phyloP scores from a whole-genome alignment of 2,888 invertebrate species.

The Colletes collaris region DNA sequence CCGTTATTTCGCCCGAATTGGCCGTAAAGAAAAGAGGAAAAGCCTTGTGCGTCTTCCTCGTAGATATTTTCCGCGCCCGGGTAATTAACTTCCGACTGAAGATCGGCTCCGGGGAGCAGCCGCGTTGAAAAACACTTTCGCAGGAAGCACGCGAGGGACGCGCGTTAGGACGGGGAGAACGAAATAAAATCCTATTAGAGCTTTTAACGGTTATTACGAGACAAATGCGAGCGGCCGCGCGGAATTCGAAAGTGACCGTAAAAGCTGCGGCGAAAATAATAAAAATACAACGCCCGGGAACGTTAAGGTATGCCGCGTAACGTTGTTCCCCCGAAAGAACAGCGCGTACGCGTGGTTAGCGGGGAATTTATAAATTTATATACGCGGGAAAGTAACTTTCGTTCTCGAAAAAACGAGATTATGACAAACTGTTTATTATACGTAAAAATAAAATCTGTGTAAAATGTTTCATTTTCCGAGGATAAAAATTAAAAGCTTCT shows the following conservation, averaged over 20 bases:
- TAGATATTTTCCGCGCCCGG: constrained; percentile 30
- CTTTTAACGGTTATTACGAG: constrained; percentile 40
- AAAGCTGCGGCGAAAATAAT: constrained; percentile 8
- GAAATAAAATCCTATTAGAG: constrained; percentile 18
- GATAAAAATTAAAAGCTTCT: too few species aligned
- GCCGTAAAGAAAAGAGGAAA: constrained; percentile 40
- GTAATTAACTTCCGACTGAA: constrained; percentile 47
- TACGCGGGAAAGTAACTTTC: too few species aligned
- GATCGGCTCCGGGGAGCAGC: constrained; percentile 1
- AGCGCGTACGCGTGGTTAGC: neutral
- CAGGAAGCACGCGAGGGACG: constrained; percentile 8
- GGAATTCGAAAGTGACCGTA: constrained; percentile 18
- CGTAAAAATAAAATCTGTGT: too few species aligned
- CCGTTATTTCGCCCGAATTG: constrained; percentile 48
- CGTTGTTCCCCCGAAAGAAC: neutral
- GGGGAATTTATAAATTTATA: neutral
- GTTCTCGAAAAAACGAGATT: too few species aligned
- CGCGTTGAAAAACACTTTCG: constrained; percentile 32
- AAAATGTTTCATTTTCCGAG: too few species aligned
- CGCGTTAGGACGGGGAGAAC: neutral
- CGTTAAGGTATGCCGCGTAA: constrained; percentile 8
- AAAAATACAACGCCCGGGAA: neutral
- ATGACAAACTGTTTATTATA: too few species aligned
- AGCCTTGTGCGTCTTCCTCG: neutral
- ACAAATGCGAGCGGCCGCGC: constrained; percentile 3